Evolutionary conservation across 1,140 invertebrate genomes (phyloP), one percentile per base, ranked within the genome.

Genomic region (Aricia agestis): DNA sequence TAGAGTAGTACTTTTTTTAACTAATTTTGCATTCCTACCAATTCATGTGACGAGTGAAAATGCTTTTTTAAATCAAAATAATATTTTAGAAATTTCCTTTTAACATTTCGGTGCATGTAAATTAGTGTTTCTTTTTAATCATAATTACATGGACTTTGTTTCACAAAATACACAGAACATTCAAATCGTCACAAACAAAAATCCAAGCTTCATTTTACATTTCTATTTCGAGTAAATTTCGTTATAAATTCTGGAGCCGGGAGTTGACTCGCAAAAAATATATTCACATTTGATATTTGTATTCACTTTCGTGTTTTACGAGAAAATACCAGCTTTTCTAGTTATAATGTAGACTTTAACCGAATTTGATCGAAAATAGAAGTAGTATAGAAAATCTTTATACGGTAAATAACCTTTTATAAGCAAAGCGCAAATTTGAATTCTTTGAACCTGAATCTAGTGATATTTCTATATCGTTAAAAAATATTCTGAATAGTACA

Each of bases 171-270:
- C 13, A 52, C 45, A 11, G 17, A 63, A 18, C 58, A 63, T 25
- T 63, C 10, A 17, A 19, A 63, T 63, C 19, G 59, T 63, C 59
- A 1, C 59, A 19, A 63, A 63, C 59, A 63, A 63, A 63, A 63
- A 6, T 63, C 19, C 17, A 7, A 9, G 59, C 59, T 63, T 63
- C 59, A 63, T 63, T 63, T 63, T 63, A 63, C 59, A 63, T 63
- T 63, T 63, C 59, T 25, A 63, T 63, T 63, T 19, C 17, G 19
- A 63, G 19, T 25, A 63, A 63, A 63, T 11, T 63, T 63, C 11
- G 59, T 63, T 63, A 25, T 63, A 25, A 19, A 63, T 25, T 63
- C 59, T 63, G 18, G 15, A 19, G 58, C 18, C n/a, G 3, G 58
- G 45, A 52, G 45, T 52, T 9, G 11, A 52, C 36, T 36, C 45